Percentiles rank a stretch among this genome's conserved stretches.
These are phyloP conservation scores for Popillia japonica DNA, from an alignment of 1,140 invertebrate species.

Conservation along the genomic window DNA sequence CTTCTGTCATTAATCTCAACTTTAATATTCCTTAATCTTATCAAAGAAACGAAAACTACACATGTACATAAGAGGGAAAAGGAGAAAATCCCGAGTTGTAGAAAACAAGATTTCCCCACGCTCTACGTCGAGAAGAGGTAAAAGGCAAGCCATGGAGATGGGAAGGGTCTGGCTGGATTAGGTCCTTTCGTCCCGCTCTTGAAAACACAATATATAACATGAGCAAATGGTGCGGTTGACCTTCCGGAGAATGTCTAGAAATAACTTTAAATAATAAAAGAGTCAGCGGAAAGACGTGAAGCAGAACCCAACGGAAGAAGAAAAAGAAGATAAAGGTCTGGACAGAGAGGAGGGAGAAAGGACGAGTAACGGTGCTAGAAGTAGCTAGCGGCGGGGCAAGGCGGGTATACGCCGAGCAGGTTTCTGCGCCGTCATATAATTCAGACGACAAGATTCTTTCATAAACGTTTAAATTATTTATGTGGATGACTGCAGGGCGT, in stretches of 20 bases:
- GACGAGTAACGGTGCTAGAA: neutral
- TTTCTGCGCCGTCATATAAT: conserved; percentile 22
- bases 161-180: neutral
- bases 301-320: neutral
- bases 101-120: neutral
- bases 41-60: neutral
- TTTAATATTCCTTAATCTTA: conserved; percentile 2
- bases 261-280: conserved; percentile 35
- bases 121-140: neutral
- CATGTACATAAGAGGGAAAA: neutral
- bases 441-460: conserved; percentile 34
- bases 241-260: conserved; percentile 22
- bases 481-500: conserved; percentile 16
- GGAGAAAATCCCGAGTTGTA: neutral
- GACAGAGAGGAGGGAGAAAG: neutral
- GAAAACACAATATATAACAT: conserved; percentile 23
- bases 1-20: neutral
- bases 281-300: conserved; percentile 6
- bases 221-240: conserved; percentile 30
- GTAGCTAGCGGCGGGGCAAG: neutral
- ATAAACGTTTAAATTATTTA: conserved; percentile 36
- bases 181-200: neutral
- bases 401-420: neutral
- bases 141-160: neutral
- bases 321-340: neutral